These are phyloP conservation scores for Anguilla marmorata DNA, from an alignment of 2,797 vertebrate species.

Conservation along the genomic window DNA sequence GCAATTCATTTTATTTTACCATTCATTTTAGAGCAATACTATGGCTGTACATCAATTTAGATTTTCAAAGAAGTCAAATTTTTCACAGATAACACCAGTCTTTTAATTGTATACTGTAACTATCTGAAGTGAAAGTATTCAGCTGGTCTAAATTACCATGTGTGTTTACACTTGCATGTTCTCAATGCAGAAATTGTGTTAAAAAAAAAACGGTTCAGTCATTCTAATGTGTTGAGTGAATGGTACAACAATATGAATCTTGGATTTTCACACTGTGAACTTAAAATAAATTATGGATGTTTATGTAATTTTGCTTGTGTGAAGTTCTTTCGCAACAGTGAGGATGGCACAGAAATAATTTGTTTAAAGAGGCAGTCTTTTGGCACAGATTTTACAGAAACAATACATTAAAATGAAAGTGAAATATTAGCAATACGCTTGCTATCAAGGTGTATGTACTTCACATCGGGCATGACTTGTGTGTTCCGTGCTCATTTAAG, in stretches of 20 bases:
- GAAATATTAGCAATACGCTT: neutral
- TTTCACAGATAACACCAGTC: constrained; percentile 24
- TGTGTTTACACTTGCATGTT: constrained; percentile 63
- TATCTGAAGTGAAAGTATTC: constrained; percentile 40
- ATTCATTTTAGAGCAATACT: constrained; percentile 28
- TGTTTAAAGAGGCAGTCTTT: neutral
- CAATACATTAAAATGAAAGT: neutral
- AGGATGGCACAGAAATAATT: neutral
- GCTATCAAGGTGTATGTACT: neutral
- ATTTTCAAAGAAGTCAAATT: neutral
- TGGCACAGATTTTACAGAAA: neutral
- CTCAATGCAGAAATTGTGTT: constrained; percentile 54
- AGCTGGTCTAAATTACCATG: constrained; percentile 43
- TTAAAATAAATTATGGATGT: constrained; percentile 69
- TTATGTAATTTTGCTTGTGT: constrained; percentile 33
- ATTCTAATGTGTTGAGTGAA: constrained; percentile 61
- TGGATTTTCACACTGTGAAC: constrained; percentile 65
- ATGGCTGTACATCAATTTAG: neutral
- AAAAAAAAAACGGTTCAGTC: constrained; percentile 55
- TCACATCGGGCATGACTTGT: neutral
- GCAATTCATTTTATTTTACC: neutral
- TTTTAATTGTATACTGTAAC: constrained; percentile 41
- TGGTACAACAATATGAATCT: constrained; percentile 63
- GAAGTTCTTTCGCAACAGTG: neutral
- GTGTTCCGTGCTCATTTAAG: neutral